Percentiles rank a stretch among this genome's conserved stretches.
Evolutionary conservation across 2,888 invertebrate species (phyloP).

Genomic region (Endotricha flammealis): DNA sequence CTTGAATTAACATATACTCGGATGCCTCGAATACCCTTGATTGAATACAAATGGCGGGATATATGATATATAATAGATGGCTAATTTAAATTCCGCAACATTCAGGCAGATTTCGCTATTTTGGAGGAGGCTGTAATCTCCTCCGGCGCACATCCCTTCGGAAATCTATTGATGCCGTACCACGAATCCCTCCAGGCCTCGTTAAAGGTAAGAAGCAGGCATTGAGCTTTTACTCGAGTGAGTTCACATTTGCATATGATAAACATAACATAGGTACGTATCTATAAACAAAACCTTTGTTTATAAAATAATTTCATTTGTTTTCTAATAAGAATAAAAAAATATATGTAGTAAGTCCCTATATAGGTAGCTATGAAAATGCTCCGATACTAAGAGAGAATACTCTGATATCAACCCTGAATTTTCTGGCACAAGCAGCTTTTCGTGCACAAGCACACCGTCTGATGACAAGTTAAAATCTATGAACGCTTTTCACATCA

Average conservation of each 20-base stretch:
- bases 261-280: not conserved
- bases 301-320: not conserved
- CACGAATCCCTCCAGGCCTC: conserved; percentile 32
- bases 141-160: conserved; percentile 29
- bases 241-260: conserved; percentile 2
- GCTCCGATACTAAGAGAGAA: too few species aligned
- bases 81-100: conserved; percentile 20
- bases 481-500: too few species aligned
- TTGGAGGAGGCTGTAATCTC: conserved; percentile 29
- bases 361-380: too few species aligned
- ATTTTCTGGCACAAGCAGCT: too few species aligned
- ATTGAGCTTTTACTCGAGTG: conserved; percentile 2
- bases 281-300: conserved; percentile 1
- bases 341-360: too few species aligned
- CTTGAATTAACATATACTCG: conserved; percentile 5
- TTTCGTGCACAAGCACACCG: too few species aligned
- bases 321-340: too few species aligned
- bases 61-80: conserved; percentile 13
- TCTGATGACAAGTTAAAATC: too few species aligned
- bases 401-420: too few species aligned
- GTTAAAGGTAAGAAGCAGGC: conserved; percentile 21
- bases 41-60: conserved; percentile 13
- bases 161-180: conserved; percentile 40
- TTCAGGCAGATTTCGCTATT: conserved; percentile 20
- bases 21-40: conserved; percentile 11